Conservation (phyloP, 1,140 invertebrate genomes). For the Sinella curviseta region DNA sequence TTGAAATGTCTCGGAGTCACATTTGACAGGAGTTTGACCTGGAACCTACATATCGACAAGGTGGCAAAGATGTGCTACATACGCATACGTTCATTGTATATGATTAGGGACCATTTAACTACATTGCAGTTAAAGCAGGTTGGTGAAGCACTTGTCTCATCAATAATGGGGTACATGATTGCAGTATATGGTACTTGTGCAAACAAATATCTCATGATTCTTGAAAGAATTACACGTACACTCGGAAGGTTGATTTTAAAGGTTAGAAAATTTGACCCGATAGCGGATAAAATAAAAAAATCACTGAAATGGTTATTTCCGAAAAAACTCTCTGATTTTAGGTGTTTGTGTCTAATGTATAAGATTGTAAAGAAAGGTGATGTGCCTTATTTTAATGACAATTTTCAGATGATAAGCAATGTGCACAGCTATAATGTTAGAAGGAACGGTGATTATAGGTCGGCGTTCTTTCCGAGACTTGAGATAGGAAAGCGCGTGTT, state of each 20-base stretch:
- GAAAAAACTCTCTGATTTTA: background rate
- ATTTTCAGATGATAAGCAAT: background rate
- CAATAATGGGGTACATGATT: background rate
- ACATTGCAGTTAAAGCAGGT: background rate
- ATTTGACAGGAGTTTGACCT: background rate
- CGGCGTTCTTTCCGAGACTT: background rate
- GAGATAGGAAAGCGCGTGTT: background rate
- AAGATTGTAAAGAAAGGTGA: background rate
- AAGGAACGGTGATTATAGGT: background rate
- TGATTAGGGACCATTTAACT: background rate
- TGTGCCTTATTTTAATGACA: background rate
- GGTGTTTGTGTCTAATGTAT: background rate
- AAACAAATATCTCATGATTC: background rate
- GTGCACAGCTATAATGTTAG: background rate
- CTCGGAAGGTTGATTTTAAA: background rate
- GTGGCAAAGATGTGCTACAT: background rate
- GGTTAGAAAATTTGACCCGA: background rate
- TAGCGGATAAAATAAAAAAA: background rate
- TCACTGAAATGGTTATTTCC: background rate
- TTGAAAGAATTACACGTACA: background rate
- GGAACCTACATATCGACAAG: background rate
- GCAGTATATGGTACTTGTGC: background rate
- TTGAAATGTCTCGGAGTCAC: background rate
- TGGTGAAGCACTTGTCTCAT: background rate
- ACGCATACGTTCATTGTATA: background rate